A percentile compares a stretch with the other conserved stretches of the same genome.
These are phyloP conservation scores for Ictalurus furcatus DNA, from an alignment of 2,113 vertebrate species.

Conservation along the genomic window DNA sequence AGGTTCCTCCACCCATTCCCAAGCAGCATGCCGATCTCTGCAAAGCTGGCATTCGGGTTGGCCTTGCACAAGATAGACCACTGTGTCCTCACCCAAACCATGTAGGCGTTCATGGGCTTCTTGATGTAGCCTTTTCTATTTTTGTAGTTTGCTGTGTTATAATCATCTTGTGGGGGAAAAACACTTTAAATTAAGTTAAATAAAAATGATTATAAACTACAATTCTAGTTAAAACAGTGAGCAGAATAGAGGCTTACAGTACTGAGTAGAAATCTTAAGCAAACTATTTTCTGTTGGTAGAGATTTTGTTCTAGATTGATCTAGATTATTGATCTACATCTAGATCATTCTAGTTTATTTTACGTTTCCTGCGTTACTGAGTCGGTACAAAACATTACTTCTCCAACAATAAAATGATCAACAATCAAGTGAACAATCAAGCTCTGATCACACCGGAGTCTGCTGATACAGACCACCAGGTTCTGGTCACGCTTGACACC, in stretches of 20 bases:
- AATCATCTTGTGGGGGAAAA: slow-evolving; percentile 70
- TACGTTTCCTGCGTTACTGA: too few relatives aligned
- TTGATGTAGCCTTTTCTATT: slow-evolving; percentile 78
- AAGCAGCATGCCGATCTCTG: slow-evolving; percentile 76
- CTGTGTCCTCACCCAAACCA: slow-evolving; percentile 84
- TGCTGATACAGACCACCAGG: too few relatives aligned
- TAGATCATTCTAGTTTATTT: too few relatives aligned
- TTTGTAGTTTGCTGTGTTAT: slow-evolving; percentile 70
- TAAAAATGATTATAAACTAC: not conserved
- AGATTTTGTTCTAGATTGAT: too few relatives aligned
- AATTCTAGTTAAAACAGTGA: not conserved
- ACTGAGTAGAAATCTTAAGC: not conserved
- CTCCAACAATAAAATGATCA: too few relatives aligned
- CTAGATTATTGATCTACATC: too few relatives aligned
- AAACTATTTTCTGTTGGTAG: too few relatives aligned
- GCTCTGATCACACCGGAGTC: too few relatives aligned
- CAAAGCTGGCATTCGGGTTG: slow-evolving; percentile 69
- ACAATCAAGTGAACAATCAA: too few relatives aligned
- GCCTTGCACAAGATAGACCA: slow-evolving; percentile 71
- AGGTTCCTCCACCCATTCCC: slow-evolving; percentile 83
- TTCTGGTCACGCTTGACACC: too few relatives aligned
- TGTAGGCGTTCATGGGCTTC: slow-evolving; percentile 85
- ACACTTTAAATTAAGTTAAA: not conserved
- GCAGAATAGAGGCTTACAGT: not conserved
- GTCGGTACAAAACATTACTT: too few relatives aligned